phyloP scores from a whole-genome alignment of 2,797 vertebrate species.

The Sebastes jordani region DNA sequence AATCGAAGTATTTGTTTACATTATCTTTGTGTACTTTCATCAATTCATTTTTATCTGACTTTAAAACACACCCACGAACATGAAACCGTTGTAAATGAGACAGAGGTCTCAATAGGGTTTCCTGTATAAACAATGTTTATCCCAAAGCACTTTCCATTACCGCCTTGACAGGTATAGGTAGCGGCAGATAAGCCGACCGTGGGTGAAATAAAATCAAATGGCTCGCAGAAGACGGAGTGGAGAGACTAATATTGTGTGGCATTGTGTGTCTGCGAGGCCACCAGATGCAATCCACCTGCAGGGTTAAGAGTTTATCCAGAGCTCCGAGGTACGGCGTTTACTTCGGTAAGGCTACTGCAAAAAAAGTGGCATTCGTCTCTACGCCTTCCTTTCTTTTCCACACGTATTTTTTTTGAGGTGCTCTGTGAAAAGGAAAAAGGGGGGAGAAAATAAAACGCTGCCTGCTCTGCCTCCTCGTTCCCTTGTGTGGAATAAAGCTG shows the following conservation, averaged over 20 bases:
- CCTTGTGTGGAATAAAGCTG: constrained; percentile 50
- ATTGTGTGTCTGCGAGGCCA: constrained; percentile 21
- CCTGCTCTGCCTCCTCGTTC: constrained; percentile 9
- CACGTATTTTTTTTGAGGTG: constrained; percentile 30
- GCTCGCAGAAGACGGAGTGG: constrained; percentile 23
- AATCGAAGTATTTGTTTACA: neutral
- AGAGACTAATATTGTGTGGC: constrained; percentile 33
- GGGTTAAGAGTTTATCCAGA: constrained; percentile 59
- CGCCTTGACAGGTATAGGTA: constrained; percentile 28
- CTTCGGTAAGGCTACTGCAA: neutral
- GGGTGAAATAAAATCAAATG: constrained; percentile 44
- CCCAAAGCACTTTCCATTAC: constrained; percentile 42
- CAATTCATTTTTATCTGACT: neutral
- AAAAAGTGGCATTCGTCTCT: neutral
- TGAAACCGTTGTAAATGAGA: neutral
- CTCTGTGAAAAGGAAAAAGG: neutral
- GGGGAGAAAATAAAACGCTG: neutral
- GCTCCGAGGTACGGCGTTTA: constrained; percentile 34
- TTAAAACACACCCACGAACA: neutral
- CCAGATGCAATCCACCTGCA: constrained; percentile 51
- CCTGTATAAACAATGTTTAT: constrained; percentile 26
- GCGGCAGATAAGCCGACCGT: neutral
- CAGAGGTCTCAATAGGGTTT: neutral
- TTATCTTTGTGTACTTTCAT: neutral
- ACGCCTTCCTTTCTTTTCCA: constrained; percentile 6